A percentile compares a stretch with the other conserved stretches of the same genome.
Evolutionary conservation across 2,888 invertebrate species (phyloP).

Genomic region (Synanthedon vespiformis): DNA sequence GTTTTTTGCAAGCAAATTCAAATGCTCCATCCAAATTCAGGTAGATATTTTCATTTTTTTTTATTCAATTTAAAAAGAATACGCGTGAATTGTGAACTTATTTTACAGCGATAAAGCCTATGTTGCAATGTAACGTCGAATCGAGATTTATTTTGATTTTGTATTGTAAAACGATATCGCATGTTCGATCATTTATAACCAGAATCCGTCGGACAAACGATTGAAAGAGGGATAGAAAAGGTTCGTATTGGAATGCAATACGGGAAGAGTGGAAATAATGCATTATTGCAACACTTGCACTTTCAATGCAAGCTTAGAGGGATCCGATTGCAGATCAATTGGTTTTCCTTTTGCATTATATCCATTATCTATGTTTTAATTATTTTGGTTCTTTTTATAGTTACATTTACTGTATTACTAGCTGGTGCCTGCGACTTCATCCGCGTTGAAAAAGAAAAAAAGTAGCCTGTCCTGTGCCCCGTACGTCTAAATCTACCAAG

Average conservation of each 20-base stretch:
- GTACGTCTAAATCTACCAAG: too few species aligned
- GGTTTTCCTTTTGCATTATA: background rate
- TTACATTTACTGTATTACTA: too few species aligned
- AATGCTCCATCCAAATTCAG: conserved; percentile 38
- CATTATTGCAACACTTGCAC: conserved; percentile 69
- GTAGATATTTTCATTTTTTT: conserved; percentile 34
- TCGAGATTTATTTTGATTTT: conserved; percentile 12
- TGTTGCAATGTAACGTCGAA: background rate
- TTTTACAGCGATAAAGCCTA: conserved; percentile 12
- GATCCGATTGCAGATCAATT: conserved; percentile 24
- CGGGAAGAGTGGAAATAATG: conserved; percentile 55
- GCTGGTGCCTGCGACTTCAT: too few species aligned
- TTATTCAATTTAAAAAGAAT: background rate
- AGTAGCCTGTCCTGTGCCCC: too few species aligned
- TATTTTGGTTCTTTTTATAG: too few species aligned
- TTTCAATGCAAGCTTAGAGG: conserved; percentile 48
- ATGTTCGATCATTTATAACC: conserved; percentile 67
- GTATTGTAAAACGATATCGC: conserved; percentile 53
- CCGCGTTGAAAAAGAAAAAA: too few species aligned
- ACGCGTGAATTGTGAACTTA: background rate
- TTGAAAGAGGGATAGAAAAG: conserved; percentile 38
- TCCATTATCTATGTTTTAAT: too few species aligned
- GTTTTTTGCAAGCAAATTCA: conserved; percentile 4
- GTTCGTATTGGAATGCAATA: conserved; percentile 38
- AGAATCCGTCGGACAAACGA: conserved; percentile 60